phyloP scores from a whole-genome alignment of 2,113 vertebrate genomes.

The Serinus canaria region DNA sequence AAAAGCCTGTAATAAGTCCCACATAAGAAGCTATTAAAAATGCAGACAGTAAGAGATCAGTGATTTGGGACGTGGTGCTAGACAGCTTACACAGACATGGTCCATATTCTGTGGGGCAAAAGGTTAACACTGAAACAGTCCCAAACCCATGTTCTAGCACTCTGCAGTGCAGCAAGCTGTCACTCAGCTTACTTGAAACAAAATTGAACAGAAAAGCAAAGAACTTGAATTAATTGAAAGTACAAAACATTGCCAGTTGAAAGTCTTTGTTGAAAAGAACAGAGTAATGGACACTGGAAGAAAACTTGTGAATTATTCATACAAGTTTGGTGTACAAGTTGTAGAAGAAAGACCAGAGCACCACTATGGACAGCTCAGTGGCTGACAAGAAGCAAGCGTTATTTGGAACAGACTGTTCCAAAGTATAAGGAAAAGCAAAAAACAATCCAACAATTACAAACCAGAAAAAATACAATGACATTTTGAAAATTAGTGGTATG shows the following conservation, averaged over 20 bases:
- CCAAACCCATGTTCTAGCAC: background rate
- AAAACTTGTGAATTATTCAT: background rate
- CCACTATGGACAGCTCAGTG: background rate
- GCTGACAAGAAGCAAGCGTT: background rate
- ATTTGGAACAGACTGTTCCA: background rate
- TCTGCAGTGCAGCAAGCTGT: background rate
- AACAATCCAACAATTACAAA: background rate
- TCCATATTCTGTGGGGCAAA: background rate
- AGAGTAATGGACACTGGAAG: background rate
- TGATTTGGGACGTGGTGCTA: background rate
- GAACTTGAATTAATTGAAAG: background rate
- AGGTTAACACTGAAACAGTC: background rate
- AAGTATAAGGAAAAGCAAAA: background rate
- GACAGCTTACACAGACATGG: background rate
- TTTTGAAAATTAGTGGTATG: conserved; percentile 15
- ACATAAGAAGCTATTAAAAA: background rate
- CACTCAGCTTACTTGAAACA: background rate
- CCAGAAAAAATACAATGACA: background rate
- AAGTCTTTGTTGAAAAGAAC: background rate
- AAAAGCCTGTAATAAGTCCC: background rate
- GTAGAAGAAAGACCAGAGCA: background rate
- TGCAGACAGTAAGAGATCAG: background rate
- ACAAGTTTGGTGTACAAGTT: background rate
- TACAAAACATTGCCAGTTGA: background rate
- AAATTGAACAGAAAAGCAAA: background rate